Percentiles rank a stretch among this genome's conserved stretches.
These are phyloP conservation scores for Venturia canescens DNA, from an alignment of 1,140 invertebrate species.

Conservation along the genomic window DNA sequence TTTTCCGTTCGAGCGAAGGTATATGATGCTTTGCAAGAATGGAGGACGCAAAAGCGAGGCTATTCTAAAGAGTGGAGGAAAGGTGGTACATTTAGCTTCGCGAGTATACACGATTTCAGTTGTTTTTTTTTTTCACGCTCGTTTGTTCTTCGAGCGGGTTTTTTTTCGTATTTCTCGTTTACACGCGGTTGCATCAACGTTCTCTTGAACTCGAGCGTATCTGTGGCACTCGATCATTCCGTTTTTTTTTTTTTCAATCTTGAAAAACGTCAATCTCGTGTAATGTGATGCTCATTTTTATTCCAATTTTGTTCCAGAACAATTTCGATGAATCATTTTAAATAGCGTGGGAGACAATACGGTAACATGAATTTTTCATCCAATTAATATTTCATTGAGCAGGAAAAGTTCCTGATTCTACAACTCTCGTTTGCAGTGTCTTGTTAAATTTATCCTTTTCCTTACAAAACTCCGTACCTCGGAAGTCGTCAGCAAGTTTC, in stretches of 20 bases:
- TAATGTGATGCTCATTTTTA: neutral
- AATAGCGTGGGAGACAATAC: too few species aligned
- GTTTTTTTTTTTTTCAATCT: too few species aligned
- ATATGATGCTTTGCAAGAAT: neutral
- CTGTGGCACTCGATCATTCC: neutral
- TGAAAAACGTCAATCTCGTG: too few species aligned
- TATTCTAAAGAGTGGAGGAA: constrained; percentile 14
- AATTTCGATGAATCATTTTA: too few species aligned
- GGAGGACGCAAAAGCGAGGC: neutral
- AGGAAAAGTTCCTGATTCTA: too few species aligned
- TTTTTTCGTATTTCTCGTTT: constrained; percentile 14
- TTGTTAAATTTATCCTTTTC: too few species aligned
- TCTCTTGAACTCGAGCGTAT: neutral
- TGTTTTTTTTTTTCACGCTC: constrained; percentile 7
- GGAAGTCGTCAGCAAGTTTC: too few species aligned
- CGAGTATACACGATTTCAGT: neutral
- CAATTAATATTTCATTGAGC: too few species aligned
- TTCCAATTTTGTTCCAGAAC: neutral
- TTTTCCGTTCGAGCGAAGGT: constrained; percentile 2
- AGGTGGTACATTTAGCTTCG: constrained; percentile 15
- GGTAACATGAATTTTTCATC: too few species aligned
- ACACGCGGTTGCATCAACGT: neutral
- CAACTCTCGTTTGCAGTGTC: too few species aligned
- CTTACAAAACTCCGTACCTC: too few species aligned
- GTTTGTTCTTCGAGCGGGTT: constrained; percentile 4